Evolutionary conservation across 2,888 invertebrate species (phyloP).

Genomic region (Drosophila barbarae): DNA sequence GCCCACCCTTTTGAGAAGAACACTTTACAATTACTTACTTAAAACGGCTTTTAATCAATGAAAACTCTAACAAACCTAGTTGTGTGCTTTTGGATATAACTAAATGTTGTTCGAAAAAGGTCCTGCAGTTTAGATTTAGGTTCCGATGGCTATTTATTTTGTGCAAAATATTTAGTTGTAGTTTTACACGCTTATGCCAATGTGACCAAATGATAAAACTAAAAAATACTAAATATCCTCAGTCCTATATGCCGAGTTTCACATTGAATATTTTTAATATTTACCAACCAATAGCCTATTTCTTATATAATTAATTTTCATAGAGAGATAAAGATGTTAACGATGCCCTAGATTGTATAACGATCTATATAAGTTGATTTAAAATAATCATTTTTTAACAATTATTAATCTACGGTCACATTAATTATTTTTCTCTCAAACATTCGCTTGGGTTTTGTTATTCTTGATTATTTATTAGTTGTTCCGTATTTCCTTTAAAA

Average conservation of each 20-base stretch:
- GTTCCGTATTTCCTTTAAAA: background rate
- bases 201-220: background rate
- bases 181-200: background rate
- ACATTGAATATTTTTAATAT: background rate
- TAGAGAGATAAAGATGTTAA: background rate
- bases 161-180: constrained; percentile 8
- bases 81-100: background rate
- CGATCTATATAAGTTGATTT: background rate
- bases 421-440: background rate
- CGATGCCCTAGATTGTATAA: no score
- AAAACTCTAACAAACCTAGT: background rate
- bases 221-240: background rate
- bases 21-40: background rate
- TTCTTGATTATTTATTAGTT: background rate
- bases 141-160: background rate
- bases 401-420: background rate
- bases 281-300: no score
- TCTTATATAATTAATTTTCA: no score
- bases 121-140: background rate
- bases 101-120: background rate
- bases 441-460: background rate
- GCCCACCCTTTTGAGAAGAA: background rate
- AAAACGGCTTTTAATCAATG: no score
- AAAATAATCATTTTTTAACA: background rate
- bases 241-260: background rate